Evolutionary conservation across 2,797 vertebrate species (phyloP).

Genomic region (Odontamblyopus lacepedii): DNA sequence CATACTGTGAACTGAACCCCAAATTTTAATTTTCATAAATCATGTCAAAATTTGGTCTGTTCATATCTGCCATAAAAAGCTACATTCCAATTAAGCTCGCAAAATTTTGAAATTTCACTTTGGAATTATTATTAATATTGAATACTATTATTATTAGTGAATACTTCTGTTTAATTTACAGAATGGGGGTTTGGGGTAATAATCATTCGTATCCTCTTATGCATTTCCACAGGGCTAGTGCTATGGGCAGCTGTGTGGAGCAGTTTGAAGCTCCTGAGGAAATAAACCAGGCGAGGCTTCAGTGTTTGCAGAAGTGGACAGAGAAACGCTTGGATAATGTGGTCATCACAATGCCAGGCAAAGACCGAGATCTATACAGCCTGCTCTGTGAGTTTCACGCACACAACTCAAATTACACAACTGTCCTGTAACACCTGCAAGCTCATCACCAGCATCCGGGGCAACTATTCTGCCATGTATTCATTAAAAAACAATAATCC

Average conservation of each 20-base stretch:
- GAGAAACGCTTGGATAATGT: constrained; percentile 69
- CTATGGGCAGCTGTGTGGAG: constrained; percentile 36
- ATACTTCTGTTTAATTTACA: too few species aligned
- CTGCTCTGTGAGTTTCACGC: constrained; percentile 70
- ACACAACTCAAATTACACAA: background rate
- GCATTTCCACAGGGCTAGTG: constrained; percentile 43
- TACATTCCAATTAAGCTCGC: too few species aligned
- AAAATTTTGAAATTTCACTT: too few species aligned
- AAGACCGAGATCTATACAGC: constrained; percentile 71
- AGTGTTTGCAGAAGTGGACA: constrained; percentile 73
- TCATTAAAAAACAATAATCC: background rate
- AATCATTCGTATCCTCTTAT: too few species aligned
- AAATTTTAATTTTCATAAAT: too few species aligned
- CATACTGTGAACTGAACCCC: too few species aligned
- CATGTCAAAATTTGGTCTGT: too few species aligned
- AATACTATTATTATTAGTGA: too few species aligned
- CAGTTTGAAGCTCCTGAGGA: constrained; percentile 59
- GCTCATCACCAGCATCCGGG: background rate
- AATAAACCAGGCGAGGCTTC: constrained; percentile 63
- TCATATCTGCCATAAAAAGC: too few species aligned
- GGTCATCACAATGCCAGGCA: constrained; percentile 54
- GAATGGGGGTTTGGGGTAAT: background rate
- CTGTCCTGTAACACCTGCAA: background rate
- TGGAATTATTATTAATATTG: too few species aligned
- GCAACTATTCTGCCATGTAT: background rate